Evolutionary conservation across 1,140 invertebrate genomes (phyloP), one percentile per base, ranked within the genome.

Genomic region (Euwallacea similis): DNA sequence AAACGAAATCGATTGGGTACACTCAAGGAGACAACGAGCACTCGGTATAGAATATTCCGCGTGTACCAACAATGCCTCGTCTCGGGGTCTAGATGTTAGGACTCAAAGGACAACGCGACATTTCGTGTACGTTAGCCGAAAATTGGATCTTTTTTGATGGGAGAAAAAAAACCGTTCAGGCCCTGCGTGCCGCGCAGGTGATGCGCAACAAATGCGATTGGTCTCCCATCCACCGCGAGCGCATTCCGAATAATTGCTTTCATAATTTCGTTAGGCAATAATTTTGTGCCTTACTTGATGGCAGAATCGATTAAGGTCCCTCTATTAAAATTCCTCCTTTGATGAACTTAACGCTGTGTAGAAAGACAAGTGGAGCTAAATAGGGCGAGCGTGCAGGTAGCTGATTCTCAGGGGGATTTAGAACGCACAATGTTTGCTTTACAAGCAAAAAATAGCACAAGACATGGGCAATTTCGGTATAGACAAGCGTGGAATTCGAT

Each of bases 231-330:
- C 53, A 55, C 63, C 46, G 44, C 47, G 46, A 53, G 43, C 46
- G 42, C 42, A 67, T 54, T 16, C 43, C 46, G 10, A 66, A 43
- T 68, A 68, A 68, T 68, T 68, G 66, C 55, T 61, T 68, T 68
- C 55, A 68, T 66, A 66, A 66, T 66, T 66, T 59, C 50, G 55
- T 66, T 66, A 66, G 65, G 55, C 55, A 66, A 66, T 66, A 66
- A 60, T 68, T 60, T 59, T 59, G 58, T 68, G 66, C 66, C 33
- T 59, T 61, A 68, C 66, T 68, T 68, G 66, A 60, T 60, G 42
- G 66, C 64, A 13, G 33, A 66, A 66, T 55, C 53, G 64, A 66
- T 66, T 66, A 68, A 42, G 53, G 21, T 10, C 15, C 42, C n/a
- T n/a, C 41, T 11, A 66, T 66, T 66, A 66, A 66, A 66, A 58